Evolutionary conservation across 2,888 invertebrate species (phyloP), one percentile per base, ranked within the genome.

Genomic region (Hydrotaea diabolus): DNA sequence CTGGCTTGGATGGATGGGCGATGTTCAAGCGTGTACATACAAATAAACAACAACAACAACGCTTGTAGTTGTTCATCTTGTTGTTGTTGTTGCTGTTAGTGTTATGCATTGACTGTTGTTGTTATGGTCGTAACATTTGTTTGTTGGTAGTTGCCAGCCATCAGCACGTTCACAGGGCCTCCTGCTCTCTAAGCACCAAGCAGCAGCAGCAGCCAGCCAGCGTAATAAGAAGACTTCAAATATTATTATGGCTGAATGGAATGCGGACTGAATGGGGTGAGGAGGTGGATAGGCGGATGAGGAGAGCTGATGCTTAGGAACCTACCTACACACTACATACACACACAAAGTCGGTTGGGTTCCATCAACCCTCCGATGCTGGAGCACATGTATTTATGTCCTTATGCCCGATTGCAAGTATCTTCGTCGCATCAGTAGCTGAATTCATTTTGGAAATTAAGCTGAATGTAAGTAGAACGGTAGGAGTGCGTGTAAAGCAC

Each of bases 191-290:
- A 62, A 69, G 43, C 43, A 46, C 19, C 66, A n/a, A 8, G n/a
- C n/a, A 8, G 49, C 49, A 4, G 43, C 43, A 57, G 75, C 53
- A 64, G 72, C 77, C 39, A 13, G 13, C 57, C 78, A 81, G 75
- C 75, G 75, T 72, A 81, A 81, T 81, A 84, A 31, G 7, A 31
- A 81, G 76, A 79, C 81, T 81, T 81, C 81, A 72, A 73, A 84
- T 69, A 26, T 13, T 26, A 78, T 76, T 79, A 81, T 78, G 43
- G 66, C 76, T 81, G 78, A 73, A 76, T 77, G 19, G 21, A 59
- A 57, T 77, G 31, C 17, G 19, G 21, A 19, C 0, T 7, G 53
- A 7, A 17, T n/a, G n/a, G n/a, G n/a, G n/a, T n/a, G n/a, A n/a
- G n/a, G n/a, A n/a, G n/a, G n/a, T n/a, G n/a, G n/a, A n/a, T n/a